These are phyloP conservation scores for Poliocrania exsul DNA, from an alignment of 2,797 vertebrate genomes.

Conservation along the genomic window DNA sequence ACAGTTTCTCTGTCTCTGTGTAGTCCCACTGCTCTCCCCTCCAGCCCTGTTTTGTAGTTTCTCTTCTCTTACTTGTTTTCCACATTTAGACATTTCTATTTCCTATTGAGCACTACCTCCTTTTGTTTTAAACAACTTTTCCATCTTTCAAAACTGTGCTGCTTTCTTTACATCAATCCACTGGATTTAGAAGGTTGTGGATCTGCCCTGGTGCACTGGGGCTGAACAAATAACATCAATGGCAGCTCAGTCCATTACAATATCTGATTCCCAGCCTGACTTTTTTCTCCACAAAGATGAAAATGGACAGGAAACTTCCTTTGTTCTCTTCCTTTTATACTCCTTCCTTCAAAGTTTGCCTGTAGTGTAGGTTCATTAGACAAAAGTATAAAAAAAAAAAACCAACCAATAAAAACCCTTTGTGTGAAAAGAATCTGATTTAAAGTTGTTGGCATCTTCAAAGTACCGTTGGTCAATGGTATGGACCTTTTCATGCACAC, in stretches of 20 bases:
- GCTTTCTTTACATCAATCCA: background rate
- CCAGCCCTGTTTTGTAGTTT: background rate
- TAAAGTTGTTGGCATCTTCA: background rate
- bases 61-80: background rate
- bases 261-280: background rate
- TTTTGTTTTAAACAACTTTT: background rate
- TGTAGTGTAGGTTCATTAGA: background rate
- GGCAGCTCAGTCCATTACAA: background rate
- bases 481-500: background rate
- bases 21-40: rapidly evolving
- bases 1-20: background rate
- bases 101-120: background rate
- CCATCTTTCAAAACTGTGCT: background rate
- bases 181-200: background rate
- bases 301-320: background rate
- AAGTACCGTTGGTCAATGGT: background rate
- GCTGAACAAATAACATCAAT: background rate
- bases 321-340: background rate
- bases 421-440: background rate
- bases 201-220: background rate
- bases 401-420: background rate
- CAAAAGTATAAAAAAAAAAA: background rate
- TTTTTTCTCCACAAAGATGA: background rate
- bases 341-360: background rate
- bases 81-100: background rate